Percentiles rank a stretch among this genome's conserved stretches.
These are phyloP conservation scores for Lates japonicus DNA, from an alignment of 2,797 vertebrate genomes.

Conservation along the genomic window DNA sequence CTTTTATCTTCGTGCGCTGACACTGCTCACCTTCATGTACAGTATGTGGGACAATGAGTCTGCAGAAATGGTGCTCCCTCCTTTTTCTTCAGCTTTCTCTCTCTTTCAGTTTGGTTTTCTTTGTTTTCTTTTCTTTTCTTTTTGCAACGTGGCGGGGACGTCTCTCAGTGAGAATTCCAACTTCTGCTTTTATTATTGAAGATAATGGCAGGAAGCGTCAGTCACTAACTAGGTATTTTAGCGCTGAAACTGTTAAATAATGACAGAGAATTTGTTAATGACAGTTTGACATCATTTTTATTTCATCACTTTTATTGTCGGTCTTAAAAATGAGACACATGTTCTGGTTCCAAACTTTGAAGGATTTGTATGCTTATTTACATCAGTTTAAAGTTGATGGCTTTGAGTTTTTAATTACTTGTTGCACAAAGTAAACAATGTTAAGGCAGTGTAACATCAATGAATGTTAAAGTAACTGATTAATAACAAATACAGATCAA, in stretches of 20 bases:
- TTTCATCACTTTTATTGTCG: not conserved
- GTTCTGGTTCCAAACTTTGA: not conserved
- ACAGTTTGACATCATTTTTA: not conserved
- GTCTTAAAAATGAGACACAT: not conserved
- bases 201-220: not conserved
- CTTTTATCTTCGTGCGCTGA: slow-evolving; percentile 47
- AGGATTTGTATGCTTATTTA: not conserved
- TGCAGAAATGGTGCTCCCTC: slow-evolving; percentile 53
- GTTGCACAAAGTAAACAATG: not conserved
- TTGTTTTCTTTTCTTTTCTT: slow-evolving; percentile 17
- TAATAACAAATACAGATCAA: not conserved
- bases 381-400: not conserved
- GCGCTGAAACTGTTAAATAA: not conserved
- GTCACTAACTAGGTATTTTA: not conserved
- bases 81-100: not conserved
- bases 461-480: not conserved
- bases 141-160: not conserved
- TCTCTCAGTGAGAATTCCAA: not conserved
- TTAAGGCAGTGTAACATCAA: not conserved
- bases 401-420: not conserved
- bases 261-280: too few species aligned
- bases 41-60: slow-evolving; percentile 51
- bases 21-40: slow-evolving; percentile 30
- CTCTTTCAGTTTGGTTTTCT: slow-evolving; percentile 22
- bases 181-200: not conserved